Base-by-base conservation (phyloP, 2,797 vertebrate species). In the Acridotheres tristis region DNA sequence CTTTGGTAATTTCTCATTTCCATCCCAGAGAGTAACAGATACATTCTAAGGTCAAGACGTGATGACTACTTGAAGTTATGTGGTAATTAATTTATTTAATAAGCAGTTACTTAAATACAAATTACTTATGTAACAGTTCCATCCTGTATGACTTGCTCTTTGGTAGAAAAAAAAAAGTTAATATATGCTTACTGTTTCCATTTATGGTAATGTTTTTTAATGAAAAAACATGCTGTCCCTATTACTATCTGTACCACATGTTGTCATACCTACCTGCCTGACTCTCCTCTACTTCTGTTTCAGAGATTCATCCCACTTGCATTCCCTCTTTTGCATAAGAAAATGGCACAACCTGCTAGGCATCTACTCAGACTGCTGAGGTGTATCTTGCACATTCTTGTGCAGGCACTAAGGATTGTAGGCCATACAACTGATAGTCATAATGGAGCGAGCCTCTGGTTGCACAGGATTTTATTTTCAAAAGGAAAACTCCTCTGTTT, bases 71-170 rank as follows among this genome's bases (percentile, higher is more conserved):
- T 83, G 72, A 85, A 82, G 40, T 53, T 89, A 32, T 14, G 7
- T 74, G 19, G 19, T 16, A 67, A 83, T 83, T 81, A 5, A 48
- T 84, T 59, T 59, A 47, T 65, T 79, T 73, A 87, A 77, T 68
- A 90, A 76, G 67, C 72, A 85, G 54, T 71, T 94, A 32, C 26
- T 76, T 66, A 73, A 82, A 74, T 81, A 82, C 53, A 65, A 76
- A 66, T 51, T 40, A 50, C 25, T 86, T 69, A 43, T 36, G 2
- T 80, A 72, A 86, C 30, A 84, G 15, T 85, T 87, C 23, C 27
- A 54, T 74, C 65, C 38, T 69, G 48, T 84, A 36, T 2, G 13
- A 20, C 21, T 74, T 85, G n/a, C 17, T 88, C 26, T 84, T 79
- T 65, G 27, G 42, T 61, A 67, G 30, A 82, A 65, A 62, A 87